Base-by-base conservation (phyloP, 2,888 invertebrate genomes). In the Leucoma salicis region DNA sequence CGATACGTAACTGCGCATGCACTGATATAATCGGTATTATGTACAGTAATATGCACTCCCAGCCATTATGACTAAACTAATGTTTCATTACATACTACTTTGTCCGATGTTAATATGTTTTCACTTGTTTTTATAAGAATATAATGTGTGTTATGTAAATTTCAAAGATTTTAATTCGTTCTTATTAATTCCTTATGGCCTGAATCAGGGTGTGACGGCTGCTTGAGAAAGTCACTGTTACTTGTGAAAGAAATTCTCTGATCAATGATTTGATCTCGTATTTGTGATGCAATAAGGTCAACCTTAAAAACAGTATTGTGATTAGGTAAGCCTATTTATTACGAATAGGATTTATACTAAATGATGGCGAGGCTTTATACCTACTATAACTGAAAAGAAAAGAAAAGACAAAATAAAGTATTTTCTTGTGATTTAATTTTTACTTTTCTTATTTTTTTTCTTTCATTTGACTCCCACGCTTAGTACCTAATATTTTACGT, bases 1-100 rank as follows among this genome's bases (percentile, higher is more conserved):
- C n/a, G n/a, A n/a, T n/a, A n/a, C n/a, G n/a, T n/a, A n/a, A n/a
- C n/a, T n/a, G 21, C 39, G 32, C 40, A 46, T 32, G 41, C 34
- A 46, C 27, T 55, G n/a, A n/a, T 40, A 60, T 33, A 43, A 44
- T 42, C 61, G n/a, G 46, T 53, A 53, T 48, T 61, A 58, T 57
- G 44, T 35, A 10, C 44, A 28, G 21, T 44, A 48, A 48, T 49
- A 44, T 31, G 39, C 42, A 40, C 41, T 46, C 46, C 44, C 25
- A 31, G 28, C 8, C 43, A 31, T 50, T 42, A 46, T 32, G 21
- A 16, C 33, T 21, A 12, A 14, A n/a, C 18, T 48, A 45, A 43
- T 45, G 40, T 14, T 36, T 44, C 51, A 42, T 53, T 39, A 45
- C 43, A 42, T 45, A 46, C 41, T 14, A 42, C 52, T 39, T 25